These are phyloP conservation scores for Acronicta aceris DNA, from an alignment of 2,888 invertebrate genomes.

Conservation along the genomic window DNA sequence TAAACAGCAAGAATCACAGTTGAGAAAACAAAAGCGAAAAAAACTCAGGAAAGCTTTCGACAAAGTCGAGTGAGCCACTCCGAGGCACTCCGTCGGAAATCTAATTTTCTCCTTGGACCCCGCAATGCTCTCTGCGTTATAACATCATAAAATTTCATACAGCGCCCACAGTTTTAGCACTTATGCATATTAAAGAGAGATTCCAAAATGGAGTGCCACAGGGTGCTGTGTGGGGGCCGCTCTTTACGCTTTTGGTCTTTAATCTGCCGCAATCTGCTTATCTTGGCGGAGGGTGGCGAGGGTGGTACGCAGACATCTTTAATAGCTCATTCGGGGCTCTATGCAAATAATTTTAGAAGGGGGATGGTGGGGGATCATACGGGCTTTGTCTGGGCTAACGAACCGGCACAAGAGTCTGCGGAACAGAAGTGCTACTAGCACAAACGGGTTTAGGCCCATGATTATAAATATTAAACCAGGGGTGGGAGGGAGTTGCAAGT, in stretches of 20 bases:
- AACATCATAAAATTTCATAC: slow-evolving; percentile 82
- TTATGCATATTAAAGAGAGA: slow-evolving; percentile 79
- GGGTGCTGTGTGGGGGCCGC: slow-evolving; percentile 70
- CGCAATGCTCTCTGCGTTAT: slow-evolving; percentile 71
- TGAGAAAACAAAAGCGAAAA: slow-evolving; percentile 70
- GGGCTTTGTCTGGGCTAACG: slow-evolving; percentile 89
- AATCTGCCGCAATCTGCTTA: slow-evolving; percentile 89
- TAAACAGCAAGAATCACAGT: slow-evolving; percentile 82
- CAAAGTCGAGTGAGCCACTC: slow-evolving; percentile 82
- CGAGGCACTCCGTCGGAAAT: slow-evolving; percentile 82
- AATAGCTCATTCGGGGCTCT: slow-evolving; percentile 89
- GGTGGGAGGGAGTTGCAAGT: slow-evolving; percentile 63
- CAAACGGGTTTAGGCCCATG: slow-evolving; percentile 78
- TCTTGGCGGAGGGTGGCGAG: slow-evolving; percentile 75
- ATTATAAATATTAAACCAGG: slow-evolving; percentile 85
- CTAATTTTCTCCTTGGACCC: slow-evolving; percentile 86
- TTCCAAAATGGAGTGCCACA: slow-evolving; percentile 76
- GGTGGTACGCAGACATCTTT: slow-evolving; percentile 83
- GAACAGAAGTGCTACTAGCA: slow-evolving; percentile 84
- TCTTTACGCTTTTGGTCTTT: slow-evolving; percentile 87
- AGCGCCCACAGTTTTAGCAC: slow-evolving; percentile 78
- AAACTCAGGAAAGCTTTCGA: slow-evolving; percentile 81
- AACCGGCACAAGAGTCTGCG: slow-evolving; percentile 85
- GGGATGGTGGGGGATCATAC: slow-evolving; percentile 80
- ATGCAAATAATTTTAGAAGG: slow-evolving; percentile 88